Base-by-base conservation (phyloP, 1,140 invertebrate species). In the Lasioglossum albipes region DNA sequence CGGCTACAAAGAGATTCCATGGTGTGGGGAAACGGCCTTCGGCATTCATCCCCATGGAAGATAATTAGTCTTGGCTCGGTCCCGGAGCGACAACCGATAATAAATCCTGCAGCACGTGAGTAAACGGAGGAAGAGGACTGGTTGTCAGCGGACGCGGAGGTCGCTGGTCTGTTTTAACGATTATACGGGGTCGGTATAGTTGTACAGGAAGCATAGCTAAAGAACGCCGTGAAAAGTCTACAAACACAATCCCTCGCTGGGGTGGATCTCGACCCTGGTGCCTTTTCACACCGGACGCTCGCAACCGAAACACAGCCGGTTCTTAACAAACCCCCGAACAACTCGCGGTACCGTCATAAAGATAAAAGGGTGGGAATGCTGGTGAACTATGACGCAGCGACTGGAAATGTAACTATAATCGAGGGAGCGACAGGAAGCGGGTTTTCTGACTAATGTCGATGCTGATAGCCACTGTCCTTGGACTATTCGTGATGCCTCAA, bases 101-200 rank as follows among this genome's bases (percentile, higher is more conserved):
- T 83, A 86, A 86, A 86, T 86, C 82, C 57, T 20, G n/a, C 45
- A 62, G 66, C 85, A 86, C 65, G 85, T 86, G 85, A 80, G 81
- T 83, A 86, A 86, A 86, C 85, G 81, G 73, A 80, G 52, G 57
- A 59, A 59, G n/a, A 81, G 70, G 41, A 27, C 52, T 16, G 67
- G 20, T 71, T 87, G 85, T 87, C 85, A 87, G 84, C 84, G 84
- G 49, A 62, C 57, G 42, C 18, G 59, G 75, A 59, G 27, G 70
- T 78, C 42, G 31, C 16, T 68, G 78, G 68, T 65, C 72, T 77
- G 84, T 76, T 86, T 83, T 75, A 86, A 85, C 73, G 76, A 83
- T 85, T 62, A 65, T 62, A 65, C 65, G 20, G 20, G 20, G 20
- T 13, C 16, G 6, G 9, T 20, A 18, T 1, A 54, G 7, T n/a